phyloP scores from a whole-genome alignment of 1,140 invertebrate species.

The Leptinotarsa undecemlineata region DNA sequence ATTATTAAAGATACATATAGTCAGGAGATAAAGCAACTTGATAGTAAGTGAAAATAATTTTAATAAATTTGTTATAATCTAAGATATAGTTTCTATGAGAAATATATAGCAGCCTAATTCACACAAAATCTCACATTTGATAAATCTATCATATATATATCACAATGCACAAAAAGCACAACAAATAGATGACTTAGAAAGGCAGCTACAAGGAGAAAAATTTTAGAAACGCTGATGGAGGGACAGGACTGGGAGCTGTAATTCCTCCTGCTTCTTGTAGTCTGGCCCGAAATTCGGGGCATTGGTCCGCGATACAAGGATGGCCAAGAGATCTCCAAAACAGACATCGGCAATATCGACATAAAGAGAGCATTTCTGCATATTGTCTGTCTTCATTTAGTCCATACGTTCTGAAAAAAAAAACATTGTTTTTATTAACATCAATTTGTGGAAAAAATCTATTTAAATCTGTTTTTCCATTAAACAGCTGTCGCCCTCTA shows the following conservation, averaged over 20 bases:
- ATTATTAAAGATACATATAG: too few relatives aligned
- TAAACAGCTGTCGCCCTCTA: too few relatives aligned
- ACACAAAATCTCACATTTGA: slow-evolving; percentile 25
- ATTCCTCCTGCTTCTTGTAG: slow-evolving; percentile 76
- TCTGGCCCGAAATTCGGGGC: slow-evolving; percentile 77
- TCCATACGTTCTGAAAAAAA: slow-evolving; percentile 74
- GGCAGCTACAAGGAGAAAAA: slow-evolving; percentile 80
- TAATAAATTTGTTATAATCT: slow-evolving; percentile 38
- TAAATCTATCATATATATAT: slow-evolving; percentile 37
- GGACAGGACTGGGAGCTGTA: slow-evolving; percentile 81
- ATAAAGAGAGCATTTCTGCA: slow-evolving; percentile 92
- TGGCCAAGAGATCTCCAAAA: slow-evolving; percentile 95
- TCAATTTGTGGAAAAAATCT: too few relatives aligned
- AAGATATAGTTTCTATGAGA: slow-evolving; percentile 39
- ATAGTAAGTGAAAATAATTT: slow-evolving; percentile 48
- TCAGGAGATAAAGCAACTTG: not conserved
- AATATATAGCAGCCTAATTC: slow-evolving; percentile 41
- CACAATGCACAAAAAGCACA: slow-evolving; percentile 49
- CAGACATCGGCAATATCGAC: slow-evolving; percentile 92
- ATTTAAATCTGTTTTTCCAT: too few relatives aligned
- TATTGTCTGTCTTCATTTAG: slow-evolving; percentile 85
- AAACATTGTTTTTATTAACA: too few relatives aligned
- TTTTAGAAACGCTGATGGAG: slow-evolving; percentile 85
- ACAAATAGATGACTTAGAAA: slow-evolving; percentile 26
- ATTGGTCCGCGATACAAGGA: slow-evolving; percentile 84